Evolutionary conservation across 2,888 invertebrate genomes (phyloP).

Genomic region (Ceramica pisi): DNA sequence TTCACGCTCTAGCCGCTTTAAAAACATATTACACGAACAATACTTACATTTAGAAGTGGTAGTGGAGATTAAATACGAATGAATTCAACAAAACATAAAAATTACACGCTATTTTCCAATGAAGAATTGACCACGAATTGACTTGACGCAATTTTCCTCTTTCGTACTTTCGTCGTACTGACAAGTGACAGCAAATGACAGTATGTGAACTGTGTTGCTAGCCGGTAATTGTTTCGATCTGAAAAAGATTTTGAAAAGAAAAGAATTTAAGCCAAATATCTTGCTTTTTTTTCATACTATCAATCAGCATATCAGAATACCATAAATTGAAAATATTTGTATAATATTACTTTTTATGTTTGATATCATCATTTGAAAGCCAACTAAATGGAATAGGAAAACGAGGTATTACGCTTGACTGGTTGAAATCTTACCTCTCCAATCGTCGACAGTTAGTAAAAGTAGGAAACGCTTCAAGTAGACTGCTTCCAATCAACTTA

Average conservation of each 20-base stretch:
- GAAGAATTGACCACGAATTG: conserved; percentile 29
- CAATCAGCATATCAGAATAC: too few relatives aligned
- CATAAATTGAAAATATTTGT: too few relatives aligned
- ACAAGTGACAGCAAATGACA: conserved; percentile 29
- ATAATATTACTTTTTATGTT: too few relatives aligned
- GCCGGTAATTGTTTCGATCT: background rate
- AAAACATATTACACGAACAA: background rate
- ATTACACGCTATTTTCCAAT: conserved; percentile 47
- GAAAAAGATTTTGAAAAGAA: background rate
- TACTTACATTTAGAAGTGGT: conserved; percentile 47
- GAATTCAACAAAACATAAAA: conserved; percentile 17
- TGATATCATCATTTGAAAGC: too few relatives aligned
- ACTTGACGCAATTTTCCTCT: background rate
- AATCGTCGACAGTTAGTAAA: background rate
- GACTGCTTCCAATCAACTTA: background rate
- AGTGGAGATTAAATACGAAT: conserved; percentile 23
- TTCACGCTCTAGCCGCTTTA: background rate
- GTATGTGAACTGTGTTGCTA: conserved; percentile 3
- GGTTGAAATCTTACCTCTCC: too few relatives aligned
- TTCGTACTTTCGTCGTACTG: background rate
- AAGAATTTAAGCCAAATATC: too few relatives aligned
- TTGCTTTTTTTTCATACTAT: too few relatives aligned
- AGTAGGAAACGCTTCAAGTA: background rate
- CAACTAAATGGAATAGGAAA: too few relatives aligned
- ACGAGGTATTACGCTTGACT: too few relatives aligned